A percentile compares a stretch with the other conserved stretches of the same genome.
phyloP scores from a whole-genome alignment of 2,113 vertebrate species.

The Rallus limicola region DNA sequence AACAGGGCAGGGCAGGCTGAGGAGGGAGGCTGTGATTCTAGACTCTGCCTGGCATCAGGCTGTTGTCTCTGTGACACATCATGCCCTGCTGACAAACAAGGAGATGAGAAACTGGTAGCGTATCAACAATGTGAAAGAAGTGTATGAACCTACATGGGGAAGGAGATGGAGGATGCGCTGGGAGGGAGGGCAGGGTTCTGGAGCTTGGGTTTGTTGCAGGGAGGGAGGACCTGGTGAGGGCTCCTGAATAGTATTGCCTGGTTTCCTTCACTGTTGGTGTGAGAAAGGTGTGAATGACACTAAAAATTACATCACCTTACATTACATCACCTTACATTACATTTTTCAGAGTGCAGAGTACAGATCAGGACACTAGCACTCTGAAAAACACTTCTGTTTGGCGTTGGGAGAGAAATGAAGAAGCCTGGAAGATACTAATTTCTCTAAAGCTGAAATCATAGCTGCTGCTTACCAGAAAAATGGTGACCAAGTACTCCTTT shows the following conservation, averaged over 20 bases:
- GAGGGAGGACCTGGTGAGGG: background rate
- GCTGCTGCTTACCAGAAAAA: background rate
- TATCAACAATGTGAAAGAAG: background rate
- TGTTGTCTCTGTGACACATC: background rate
- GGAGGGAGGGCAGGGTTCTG: background rate
- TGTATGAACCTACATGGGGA: accelerated
- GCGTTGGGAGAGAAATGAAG: background rate
- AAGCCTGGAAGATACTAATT: background rate
- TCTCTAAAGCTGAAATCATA: background rate
- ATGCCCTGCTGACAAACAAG: accelerated
- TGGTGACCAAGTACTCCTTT: background rate
- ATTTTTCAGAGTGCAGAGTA: no score
- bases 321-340: no score
- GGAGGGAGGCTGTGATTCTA: background rate
- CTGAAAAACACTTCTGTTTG: background rate
- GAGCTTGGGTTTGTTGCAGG: background rate
- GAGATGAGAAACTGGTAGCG: background rate
- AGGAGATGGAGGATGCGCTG: background rate
- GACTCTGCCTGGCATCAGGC: background rate
- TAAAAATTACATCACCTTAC: background rate
- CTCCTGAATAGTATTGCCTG: background rate
- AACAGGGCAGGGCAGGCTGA: background rate
- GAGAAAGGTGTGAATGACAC: background rate
- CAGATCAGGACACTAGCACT: background rate
- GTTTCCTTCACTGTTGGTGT: background rate